Conservation (phyloP, 2,113 vertebrate genomes). For the Sapajus apella region DNA sequence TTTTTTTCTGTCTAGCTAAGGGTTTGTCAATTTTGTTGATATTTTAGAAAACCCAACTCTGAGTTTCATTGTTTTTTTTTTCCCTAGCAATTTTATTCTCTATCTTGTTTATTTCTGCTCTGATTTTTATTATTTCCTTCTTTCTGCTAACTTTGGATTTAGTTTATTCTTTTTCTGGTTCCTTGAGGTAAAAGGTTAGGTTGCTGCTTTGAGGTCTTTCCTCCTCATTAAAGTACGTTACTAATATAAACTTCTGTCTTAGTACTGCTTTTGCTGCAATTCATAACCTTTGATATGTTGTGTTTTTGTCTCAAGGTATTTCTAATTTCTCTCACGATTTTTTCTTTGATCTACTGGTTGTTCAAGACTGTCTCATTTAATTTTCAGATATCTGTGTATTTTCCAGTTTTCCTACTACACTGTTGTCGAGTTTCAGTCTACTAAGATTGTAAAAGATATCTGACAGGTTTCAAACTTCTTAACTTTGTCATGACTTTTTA, state of each 20-base stretch:
- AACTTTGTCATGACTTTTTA: not conserved
- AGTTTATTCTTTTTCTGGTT: not conserved
- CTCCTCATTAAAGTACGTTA: not conserved
- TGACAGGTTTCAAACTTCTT: not conserved
- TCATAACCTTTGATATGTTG: not conserved
- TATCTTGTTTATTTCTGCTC: not conserved
- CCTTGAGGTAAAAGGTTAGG: not conserved
- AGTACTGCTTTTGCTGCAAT: not conserved
- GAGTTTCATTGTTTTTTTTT: not conserved
- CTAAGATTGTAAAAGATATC: not conserved
- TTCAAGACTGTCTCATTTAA: not conserved
- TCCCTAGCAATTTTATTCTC: not conserved
- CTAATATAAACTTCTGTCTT: not conserved
- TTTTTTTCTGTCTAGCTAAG: not conserved
- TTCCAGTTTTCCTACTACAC: not conserved
- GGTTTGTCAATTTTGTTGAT: not conserved
- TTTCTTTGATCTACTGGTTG: not conserved
- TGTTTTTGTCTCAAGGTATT: not conserved
- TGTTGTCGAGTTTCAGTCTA: not conserved
- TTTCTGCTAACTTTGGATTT: not conserved
- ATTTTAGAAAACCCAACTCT: not conserved
- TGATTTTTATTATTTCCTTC: not conserved
- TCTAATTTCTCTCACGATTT: not conserved
- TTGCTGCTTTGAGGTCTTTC: not conserved
- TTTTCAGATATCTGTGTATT: not conserved